Base-by-base conservation (phyloP, 2,888 invertebrate species). In the Ditula angustiorana region DNA sequence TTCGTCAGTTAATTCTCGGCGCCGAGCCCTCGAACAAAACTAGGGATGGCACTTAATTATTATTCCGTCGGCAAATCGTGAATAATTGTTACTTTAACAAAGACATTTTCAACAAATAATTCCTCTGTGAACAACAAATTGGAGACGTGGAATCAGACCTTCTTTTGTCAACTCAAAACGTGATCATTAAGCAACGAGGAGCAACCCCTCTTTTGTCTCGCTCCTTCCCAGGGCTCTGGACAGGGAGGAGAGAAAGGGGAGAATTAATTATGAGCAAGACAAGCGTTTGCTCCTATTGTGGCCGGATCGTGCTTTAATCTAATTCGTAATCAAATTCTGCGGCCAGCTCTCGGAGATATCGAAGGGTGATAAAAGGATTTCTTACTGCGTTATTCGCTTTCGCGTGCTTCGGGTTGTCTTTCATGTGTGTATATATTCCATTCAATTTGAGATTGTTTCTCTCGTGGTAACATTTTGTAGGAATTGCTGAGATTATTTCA, bases 191-290 rank as follows among this genome's bases (percentile, higher is more conserved):
- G 33, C 26, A 0, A 11, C 24, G 50, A 41, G 24, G 30, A 50
- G 57, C 19, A 37, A 19, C 46, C 46, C 47, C 35, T 10, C 4
- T n/a, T n/a, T 44, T 46, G 24, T 57, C 62, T 26, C 57, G 16
- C 26, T 52, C 33, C 13, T 13, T 26, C 19, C 26, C 11, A 7
- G 16, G 30, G 37, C 10, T 8, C 30, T 50, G 26, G 26, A 63
- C 33, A 21, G 21, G 33, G 57, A 41, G 10, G 26, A 21, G 11
- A 35, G 44, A 7, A 41, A 55, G 13, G 26, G 55, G 21, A 19
- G 63, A 58, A 63, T 63, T 63, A 58, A 63, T 63, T 50, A 63
- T 16, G 50, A 35, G 50, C 50, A 30, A 30, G 44, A 57, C 63
- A 63, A 63, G 57, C 41, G 47, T 47, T 61, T 55, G 46, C 49